Evolutionary conservation across 2,113 vertebrate genomes (phyloP).

Genomic region (Thryonomys swinderianus): DNA sequence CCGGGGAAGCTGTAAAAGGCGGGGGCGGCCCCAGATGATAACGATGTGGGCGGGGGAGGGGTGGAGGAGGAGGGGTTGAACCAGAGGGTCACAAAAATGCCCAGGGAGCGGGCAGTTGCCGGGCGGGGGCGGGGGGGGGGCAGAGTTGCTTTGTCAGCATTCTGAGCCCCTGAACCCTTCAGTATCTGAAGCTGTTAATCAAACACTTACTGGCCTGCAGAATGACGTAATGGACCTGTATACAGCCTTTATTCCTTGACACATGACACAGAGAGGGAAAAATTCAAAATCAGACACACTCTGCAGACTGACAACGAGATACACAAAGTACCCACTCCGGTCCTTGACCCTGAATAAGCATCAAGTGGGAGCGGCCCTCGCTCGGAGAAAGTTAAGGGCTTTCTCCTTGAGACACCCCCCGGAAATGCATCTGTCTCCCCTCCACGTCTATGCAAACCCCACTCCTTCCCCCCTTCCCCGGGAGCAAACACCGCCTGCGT

Average conservation of each 20-base stretch:
- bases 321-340: constrained; percentile 58
- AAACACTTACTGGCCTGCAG: constrained; percentile 93
- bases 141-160: constrained; percentile 89
- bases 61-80: constrained; percentile 58
- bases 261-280: constrained; percentile 80
- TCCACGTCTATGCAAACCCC: background rate
- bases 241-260: constrained; percentile 83
- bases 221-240: constrained; percentile 94
- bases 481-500: background rate
- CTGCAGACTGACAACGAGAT: constrained; percentile 78
- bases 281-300: constrained; percentile 38
- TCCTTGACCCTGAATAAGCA: constrained; percentile 37
- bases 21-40: constrained; percentile 66
- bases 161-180: constrained; percentile 84
- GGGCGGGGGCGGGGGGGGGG: constrained; percentile 59
- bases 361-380: constrained; percentile 11
- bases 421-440: background rate
- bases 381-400: background rate
- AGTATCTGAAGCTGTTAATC: constrained; percentile 90
- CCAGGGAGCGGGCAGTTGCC: background rate
- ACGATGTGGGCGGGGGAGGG: constrained; percentile 70
- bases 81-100: constrained; percentile 28
- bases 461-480: background rate
- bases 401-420: background rate
- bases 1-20: constrained; percentile 74